A percentile compares a stretch with the other conserved stretches of the same genome.
These are phyloP conservation scores for Oscheius sp. DNA, from an alignment of 1,140 invertebrate species.

Conservation along the genomic window DNA sequence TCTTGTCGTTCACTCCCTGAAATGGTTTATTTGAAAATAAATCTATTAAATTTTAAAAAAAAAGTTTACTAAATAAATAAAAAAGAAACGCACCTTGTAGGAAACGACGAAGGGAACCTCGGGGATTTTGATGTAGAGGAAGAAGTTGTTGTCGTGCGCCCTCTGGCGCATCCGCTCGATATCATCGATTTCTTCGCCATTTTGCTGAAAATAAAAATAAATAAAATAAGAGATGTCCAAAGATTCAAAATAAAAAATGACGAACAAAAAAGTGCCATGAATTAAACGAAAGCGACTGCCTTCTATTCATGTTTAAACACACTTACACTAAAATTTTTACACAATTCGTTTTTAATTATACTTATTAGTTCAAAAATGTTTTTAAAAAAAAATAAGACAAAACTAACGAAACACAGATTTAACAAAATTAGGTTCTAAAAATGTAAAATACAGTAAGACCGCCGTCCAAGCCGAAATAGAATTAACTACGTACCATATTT, in stretches of 20 bases:
- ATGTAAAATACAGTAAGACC: too few species aligned
- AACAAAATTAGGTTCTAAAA: too few species aligned
- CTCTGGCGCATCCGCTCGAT: slow-evolving; percentile 98
- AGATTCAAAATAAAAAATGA: too few species aligned
- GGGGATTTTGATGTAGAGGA: slow-evolving; percentile 93
- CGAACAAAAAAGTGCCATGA: too few species aligned
- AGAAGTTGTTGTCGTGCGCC: slow-evolving; percentile 96
- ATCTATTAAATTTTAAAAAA: not conserved
- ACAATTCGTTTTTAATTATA: not conserved
- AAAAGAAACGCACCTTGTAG: slow-evolving; percentile 70
- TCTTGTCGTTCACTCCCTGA: slow-evolving; percentile 93
- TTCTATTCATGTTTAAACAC: too few species aligned
- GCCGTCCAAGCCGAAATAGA: not conserved
- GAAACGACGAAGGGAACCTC: slow-evolving; percentile 92
- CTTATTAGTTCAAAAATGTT: too few species aligned
- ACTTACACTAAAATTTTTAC: too few species aligned
- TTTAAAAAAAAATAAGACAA: too few species aligned
- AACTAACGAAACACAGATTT: too few species aligned
- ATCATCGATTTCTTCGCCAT: slow-evolving; percentile 70
- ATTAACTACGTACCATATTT: slow-evolving; percentile 66
- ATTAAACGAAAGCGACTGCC: too few species aligned
- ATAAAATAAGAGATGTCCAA: too few species aligned
- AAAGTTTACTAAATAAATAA: not conserved
- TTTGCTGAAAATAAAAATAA: slow-evolving; percentile 49
- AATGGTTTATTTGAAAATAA: not conserved